Percentiles rank a stretch among this genome's conserved stretches.
These are phyloP conservation scores for Hyaena hyaena DNA, from an alignment of 2,113 vertebrate species.

Conservation along the genomic window DNA sequence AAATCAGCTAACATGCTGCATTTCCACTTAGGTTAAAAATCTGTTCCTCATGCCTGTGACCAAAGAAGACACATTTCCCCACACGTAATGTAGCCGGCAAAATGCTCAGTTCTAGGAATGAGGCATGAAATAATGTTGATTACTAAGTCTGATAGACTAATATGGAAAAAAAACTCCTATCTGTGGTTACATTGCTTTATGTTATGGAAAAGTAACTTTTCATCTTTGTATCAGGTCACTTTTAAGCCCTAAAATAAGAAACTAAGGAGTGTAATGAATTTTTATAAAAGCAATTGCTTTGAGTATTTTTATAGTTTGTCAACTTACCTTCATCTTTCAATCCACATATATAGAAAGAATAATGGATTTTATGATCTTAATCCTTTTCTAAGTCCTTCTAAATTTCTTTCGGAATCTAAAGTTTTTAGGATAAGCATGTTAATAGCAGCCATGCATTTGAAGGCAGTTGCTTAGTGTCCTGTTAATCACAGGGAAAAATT, in stretches of 20 bases:
- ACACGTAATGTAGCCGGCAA: conserved; percentile 40
- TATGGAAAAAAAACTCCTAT: conserved; percentile 53
- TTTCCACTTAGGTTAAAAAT: conserved; percentile 65
- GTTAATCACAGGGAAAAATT: conserved; percentile 16
- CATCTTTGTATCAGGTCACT: conserved; percentile 58
- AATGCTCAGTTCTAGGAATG: conserved; percentile 59
- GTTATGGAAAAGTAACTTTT: conserved; percentile 57
- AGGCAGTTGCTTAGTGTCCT: conserved; percentile 54
- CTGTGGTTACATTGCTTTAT: conserved; percentile 65
- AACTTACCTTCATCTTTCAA: conserved; percentile 59
- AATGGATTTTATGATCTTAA: conserved; percentile 71
- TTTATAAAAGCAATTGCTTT: conserved; percentile 65
- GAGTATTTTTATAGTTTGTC: conserved; percentile 71
- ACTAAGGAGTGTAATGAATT: conserved; percentile 52
- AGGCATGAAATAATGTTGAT: conserved; percentile 74
- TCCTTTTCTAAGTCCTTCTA: conserved; percentile 57
- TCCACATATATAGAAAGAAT: conserved; percentile 20
- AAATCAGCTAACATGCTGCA: conserved; percentile 44
- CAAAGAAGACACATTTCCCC: conserved; percentile 34
- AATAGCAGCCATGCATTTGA: conserved; percentile 46
- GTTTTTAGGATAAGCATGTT: conserved; percentile 42
- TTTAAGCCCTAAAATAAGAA: conserved; percentile 62
- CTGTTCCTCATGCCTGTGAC: conserved; percentile 43
- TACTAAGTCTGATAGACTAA: conserved; percentile 58
- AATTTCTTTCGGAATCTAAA: conserved; percentile 55